Base-by-base conservation (phyloP, 2,888 invertebrate genomes). In the Tineola bisselliella region DNA sequence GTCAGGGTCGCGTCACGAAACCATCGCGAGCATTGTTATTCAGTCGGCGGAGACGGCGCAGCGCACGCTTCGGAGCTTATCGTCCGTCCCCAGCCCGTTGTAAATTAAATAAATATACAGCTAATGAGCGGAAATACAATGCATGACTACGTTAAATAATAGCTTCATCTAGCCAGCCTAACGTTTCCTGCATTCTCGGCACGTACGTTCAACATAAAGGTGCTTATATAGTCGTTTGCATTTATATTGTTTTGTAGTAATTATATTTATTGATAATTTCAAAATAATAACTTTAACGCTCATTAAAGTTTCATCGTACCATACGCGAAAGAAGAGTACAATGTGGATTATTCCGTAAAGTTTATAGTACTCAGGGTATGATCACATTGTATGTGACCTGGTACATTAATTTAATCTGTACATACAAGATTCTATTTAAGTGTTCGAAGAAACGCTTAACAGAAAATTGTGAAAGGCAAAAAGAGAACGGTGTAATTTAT, bases 31-130 rank as follows among this genome's bases (percentile, higher is more conserved):
- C 79, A 87, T 87, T 87, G 84, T 84, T 86, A 87, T 87, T 87
- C 87, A 81, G 82, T 73, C 73, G 73, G 70, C 79, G 81, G 68
- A 72, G 80, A 73, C 76, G 72, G 70, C 71, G 74, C 69, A 78
- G 81, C 79, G 78, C 84, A 81, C 84, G 83, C 84, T 73, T 73
- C 78, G 67, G 71, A 76, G 84, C 87, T 86, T 87, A 87, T 87
- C 86, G 83, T 74, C 75, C 69, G 72, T 74, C 75, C 79, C 78
- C 86, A 86, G 84, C 77, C 83, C 83, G 77, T 78, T 82, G 84
- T 84, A 84, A 86, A 87, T 87, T 84, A 86, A 86, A 86, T 86
- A 86, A 86, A 86, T 84, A 84, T 25, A 83, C 83, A 81, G 75
- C 79, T 86, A 86, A 87, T 87, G 86, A 87, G 84, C 79, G 81